A percentile compares a stretch with the other conserved stretches of the same genome.
Evolutionary conservation across 2,113 vertebrate species (phyloP).

Genomic region (Motacilla alba): DNA sequence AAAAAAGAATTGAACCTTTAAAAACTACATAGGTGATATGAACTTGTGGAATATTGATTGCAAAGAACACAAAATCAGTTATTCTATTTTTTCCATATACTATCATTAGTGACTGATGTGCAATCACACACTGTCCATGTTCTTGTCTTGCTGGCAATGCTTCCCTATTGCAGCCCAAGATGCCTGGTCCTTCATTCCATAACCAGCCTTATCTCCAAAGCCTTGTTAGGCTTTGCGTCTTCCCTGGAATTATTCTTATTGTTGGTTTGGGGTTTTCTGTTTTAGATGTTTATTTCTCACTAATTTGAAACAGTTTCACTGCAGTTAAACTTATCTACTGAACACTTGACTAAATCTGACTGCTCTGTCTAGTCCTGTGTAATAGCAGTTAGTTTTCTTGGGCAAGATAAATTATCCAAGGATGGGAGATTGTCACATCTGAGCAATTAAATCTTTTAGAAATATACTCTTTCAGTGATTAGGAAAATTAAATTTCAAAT

Average conservation of each 20-base stretch:
- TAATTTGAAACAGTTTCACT: neutral
- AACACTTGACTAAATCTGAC: neutral
- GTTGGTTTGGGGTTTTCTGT: neutral
- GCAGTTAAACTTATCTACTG: neutral
- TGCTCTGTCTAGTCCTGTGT: neutral
- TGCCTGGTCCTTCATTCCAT: neutral
- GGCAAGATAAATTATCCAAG: neutral
- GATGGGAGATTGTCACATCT: neutral
- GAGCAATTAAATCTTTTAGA: neutral
- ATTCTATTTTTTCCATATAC: neutral
- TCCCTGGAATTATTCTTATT: neutral
- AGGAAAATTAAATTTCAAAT: neutral
- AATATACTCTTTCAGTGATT: neutral
- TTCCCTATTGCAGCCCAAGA: neutral
- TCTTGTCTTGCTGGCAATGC: neutral
- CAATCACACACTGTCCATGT: neutral
- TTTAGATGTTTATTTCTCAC: neutral
- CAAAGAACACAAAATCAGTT: neutral
- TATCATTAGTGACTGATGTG: neutral
- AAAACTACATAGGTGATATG: neutral
- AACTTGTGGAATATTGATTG: neutral
- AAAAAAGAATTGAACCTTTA: neutral
- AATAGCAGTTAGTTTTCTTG: neutral
- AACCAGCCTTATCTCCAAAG: neutral
- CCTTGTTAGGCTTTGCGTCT: neutral